phyloP scores from a whole-genome alignment of 2,113 vertebrate genomes.

The Dascyllus trimaculatus region DNA sequence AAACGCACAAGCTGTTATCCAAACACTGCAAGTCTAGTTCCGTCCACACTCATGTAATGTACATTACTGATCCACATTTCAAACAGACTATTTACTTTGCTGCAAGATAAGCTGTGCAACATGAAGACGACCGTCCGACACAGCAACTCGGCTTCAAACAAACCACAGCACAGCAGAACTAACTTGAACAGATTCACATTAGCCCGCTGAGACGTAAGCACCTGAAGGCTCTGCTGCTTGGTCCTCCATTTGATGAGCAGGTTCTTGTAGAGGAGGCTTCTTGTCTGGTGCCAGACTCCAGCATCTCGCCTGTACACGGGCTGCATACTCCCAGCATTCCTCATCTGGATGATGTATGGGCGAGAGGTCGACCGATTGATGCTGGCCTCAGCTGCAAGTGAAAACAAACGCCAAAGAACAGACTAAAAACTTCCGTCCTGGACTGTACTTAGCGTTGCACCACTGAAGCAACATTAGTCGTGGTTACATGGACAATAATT shows the following conservation, averaged over 20 bases:
- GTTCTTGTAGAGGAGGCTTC: conserved; percentile 90
- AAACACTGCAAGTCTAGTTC: too few relatives aligned
- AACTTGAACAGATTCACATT: too few relatives aligned
- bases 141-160: too few relatives aligned
- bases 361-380: conserved; percentile 54
- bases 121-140: too few relatives aligned
- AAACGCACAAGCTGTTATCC: too few relatives aligned
- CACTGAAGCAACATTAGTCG: neutral
- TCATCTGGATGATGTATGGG: conserved; percentile 69
- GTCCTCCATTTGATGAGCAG: conserved; percentile 91
- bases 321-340: conserved; percentile 79
- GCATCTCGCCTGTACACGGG: conserved; percentile 75
- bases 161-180: too few relatives aligned
- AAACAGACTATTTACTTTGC: too few relatives aligned
- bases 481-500: too few relatives aligned
- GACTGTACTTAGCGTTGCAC: neutral
- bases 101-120: too few relatives aligned
- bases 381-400: conserved; percentile 73
- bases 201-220: conserved; percentile 25
- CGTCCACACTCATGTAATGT: too few relatives aligned
- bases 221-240: conserved; percentile 89
- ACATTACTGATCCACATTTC: too few relatives aligned
- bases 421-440: neutral
- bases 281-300: conserved; percentile 86
- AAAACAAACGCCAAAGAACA: neutral